Evolutionary conservation across 1,140 invertebrate genomes (phyloP), one percentile per base, ranked within the genome.

Genomic region (Drosophila carrolli): DNA sequence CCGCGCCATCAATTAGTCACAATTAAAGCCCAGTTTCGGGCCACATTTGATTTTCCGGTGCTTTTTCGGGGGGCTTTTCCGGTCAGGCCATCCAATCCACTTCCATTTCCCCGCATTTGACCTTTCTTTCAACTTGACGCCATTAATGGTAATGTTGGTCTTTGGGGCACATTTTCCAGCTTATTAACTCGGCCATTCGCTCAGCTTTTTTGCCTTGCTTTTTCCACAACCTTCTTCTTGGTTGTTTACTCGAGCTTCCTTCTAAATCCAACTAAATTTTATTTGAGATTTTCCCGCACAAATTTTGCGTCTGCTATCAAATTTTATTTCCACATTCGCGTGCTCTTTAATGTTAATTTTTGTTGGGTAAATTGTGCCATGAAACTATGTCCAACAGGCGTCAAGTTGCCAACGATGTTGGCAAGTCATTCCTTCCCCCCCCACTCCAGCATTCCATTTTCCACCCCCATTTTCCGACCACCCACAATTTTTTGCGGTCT

Each of bases 101-200:
- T 32, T 13, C 43, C 44, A 32, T 66, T 57, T 74, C 29, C 38
- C 9, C 40, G 41, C 13, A 5, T 56, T 23, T 54, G 61, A 57
- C 54, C 55, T 57, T 62, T 73, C 50, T 58, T 57, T 66, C 46
- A 46, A 58, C 72, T 65, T 73, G 53, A 74, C 58, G 58, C 79
- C 80, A 79, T 78, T 83, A 78, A 83, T 61, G 81, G 68, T 71
- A 66, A 66, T 83, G 76, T 75, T 61, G 59, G 70, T 75, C 70
- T 75, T 82, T 75, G 70, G 58, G 61, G 50, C 65, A 75, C 77
- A 85, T 77, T 85, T 85, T 85, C 68, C 82, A 74, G 78, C 78
- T 77, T 86, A 86, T 85, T 81, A 86, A 86, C 81, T 85, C 41
- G 57, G 63, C 46, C 68, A 71, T 76, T 85, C 70, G 76, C 73